Evolutionary conservation across 2,113 vertebrate genomes (phyloP).

Genomic region (Casuarius casuarius): DNA sequence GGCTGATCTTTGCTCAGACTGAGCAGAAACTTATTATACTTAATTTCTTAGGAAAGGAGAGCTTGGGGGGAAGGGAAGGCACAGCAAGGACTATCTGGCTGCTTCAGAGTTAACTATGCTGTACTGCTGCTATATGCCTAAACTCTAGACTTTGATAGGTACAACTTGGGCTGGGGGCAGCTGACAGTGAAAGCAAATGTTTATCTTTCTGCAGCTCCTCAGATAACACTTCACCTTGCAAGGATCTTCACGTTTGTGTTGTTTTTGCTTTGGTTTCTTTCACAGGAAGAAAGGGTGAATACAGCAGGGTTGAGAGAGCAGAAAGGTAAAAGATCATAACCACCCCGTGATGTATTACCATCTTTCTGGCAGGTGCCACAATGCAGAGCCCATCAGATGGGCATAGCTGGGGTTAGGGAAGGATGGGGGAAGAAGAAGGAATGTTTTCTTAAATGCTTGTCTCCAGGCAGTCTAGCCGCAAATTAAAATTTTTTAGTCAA

Average conservation of each 20-base stretch:
- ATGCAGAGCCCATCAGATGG: background rate
- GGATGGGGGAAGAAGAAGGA: background rate
- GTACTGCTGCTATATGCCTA: background rate
- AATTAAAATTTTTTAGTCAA: background rate
- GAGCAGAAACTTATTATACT: background rate
- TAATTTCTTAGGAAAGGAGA: background rate
- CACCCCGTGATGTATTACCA: background rate
- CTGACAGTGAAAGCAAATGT: background rate
- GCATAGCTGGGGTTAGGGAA: background rate
- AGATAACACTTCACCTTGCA: background rate
- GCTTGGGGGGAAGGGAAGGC: background rate
- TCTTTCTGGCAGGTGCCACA: background rate
- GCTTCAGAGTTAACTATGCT: background rate
- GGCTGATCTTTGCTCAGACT: background rate
- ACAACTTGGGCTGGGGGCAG: background rate
- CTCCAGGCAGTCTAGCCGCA: background rate
- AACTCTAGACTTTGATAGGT: background rate
- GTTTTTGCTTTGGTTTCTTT: background rate
- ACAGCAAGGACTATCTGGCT: background rate
- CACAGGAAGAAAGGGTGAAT: background rate
- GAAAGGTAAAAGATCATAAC: background rate
- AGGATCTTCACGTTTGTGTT: background rate
- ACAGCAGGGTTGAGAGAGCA: background rate
- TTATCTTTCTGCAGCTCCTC: background rate
- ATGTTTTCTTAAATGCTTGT: background rate